Percentiles rank a stretch among this genome's conserved stretches.
These are phyloP conservation scores for Chelonoidis abingdonii DNA, from an alignment of 2,113 vertebrate species.

Conservation along the genomic window DNA sequence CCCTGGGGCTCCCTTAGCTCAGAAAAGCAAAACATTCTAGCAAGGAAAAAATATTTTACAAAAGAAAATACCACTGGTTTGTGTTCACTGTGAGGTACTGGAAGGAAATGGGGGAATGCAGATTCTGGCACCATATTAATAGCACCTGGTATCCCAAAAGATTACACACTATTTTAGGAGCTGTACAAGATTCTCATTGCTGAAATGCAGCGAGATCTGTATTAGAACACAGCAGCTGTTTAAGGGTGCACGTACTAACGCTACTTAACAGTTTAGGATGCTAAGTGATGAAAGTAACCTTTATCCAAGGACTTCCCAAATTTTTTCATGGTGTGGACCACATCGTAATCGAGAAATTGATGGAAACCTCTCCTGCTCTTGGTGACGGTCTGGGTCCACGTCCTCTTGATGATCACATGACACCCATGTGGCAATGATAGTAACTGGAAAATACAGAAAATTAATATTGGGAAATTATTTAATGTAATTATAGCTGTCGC, in stretches of 20 bases:
- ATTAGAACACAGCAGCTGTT: slow-evolving; percentile 24
- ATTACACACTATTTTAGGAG: slow-evolving; percentile 51
- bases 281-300: slow-evolving; percentile 45
- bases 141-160: slow-evolving; percentile 52
- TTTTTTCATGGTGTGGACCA: background rate
- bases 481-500: background rate
- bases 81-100: slow-evolving; percentile 36
- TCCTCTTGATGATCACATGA: background rate
- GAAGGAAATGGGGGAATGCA: slow-evolving; percentile 26
- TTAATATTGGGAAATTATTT: background rate
- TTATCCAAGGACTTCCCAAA: slow-evolving; percentile 42
- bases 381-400: background rate
- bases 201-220: slow-evolving; percentile 55
- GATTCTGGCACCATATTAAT: slow-evolving; percentile 58
- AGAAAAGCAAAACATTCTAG: slow-evolving; percentile 47
- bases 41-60: slow-evolving; percentile 8
- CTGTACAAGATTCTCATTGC: slow-evolving; percentile 21
- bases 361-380: background rate
- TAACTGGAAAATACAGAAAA: background rate
- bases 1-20: slow-evolving; percentile 53
- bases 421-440: rapidly evolving
- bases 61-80: slow-evolving; percentile 6
- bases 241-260: background rate
- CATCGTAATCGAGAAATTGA: background rate
- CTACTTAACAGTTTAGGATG: slow-evolving; percentile 51